A percentile compares a stretch with the other conserved stretches of the same genome.
These are phyloP conservation scores for Chaetodon trifascialis DNA, from an alignment of 2,113 vertebrate species.

Conservation along the genomic window DNA sequence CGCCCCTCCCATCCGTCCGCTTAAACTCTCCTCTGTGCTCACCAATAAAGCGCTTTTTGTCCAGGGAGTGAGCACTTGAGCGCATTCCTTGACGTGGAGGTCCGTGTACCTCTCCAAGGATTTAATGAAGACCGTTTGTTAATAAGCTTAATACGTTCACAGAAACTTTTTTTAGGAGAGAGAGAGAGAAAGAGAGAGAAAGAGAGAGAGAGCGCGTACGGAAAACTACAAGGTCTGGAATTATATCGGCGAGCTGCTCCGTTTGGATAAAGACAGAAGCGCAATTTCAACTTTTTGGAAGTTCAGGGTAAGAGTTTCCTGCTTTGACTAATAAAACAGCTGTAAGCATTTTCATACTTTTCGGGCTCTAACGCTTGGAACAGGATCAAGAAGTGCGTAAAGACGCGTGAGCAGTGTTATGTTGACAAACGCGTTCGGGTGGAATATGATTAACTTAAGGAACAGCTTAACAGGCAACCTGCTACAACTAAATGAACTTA, in stretches of 20 bases:
- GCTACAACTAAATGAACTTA: not conserved
- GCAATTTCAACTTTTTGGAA: constrained; percentile 36
- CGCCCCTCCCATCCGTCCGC: constrained; percentile 70
- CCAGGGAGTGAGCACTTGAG: constrained; percentile 65
- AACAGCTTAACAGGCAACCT: not conserved
- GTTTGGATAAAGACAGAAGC: constrained; percentile 55
- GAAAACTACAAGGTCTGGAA: constrained; percentile 56
- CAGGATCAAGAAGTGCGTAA: not conserved
- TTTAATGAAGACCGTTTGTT: constrained; percentile 53
- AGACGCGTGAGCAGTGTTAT: not conserved
- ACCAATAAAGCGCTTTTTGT: constrained; percentile 81
- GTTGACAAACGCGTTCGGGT: not conserved
- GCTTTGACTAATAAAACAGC: not conserved
- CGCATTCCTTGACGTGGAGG: constrained; percentile 78
- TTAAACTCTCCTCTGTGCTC: constrained; percentile 57
- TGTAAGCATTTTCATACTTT: not conserved
- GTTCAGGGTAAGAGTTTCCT: constrained; percentile 65
- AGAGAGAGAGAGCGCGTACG: constrained; percentile 9
- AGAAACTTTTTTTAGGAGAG: not conserved
- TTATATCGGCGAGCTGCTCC: constrained; percentile 41
- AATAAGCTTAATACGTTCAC: constrained; percentile 1
- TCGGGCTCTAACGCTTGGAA: not conserved
- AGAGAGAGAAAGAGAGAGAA: not conserved
- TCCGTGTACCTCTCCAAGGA: constrained; percentile 62
- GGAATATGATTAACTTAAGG: not conserved